phyloP scores from a whole-genome alignment of 2,888 invertebrate genomes.

The Apamea crenata region DNA sequence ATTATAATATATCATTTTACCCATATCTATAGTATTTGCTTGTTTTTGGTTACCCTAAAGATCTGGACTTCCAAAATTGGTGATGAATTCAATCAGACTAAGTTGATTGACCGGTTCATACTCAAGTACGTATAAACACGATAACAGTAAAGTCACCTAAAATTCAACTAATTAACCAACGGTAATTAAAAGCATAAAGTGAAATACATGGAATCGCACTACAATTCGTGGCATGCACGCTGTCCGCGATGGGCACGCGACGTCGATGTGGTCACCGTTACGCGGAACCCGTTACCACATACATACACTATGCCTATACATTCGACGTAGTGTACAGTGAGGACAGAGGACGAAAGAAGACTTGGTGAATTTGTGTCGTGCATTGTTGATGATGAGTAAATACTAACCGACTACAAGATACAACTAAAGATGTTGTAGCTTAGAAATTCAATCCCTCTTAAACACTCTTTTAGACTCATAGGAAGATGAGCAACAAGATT shows the following conservation, averaged over 20 bases:
- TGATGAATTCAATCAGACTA: not conserved
- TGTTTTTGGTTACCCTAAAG: not conserved
- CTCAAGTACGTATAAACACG: not conserved
- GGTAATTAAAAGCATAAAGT: slow-evolving; percentile 37
- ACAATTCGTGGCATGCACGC: slow-evolving; percentile 48
- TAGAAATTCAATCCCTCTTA: not conserved
- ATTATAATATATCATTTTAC: too few relatives aligned
- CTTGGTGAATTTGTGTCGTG: not conserved
- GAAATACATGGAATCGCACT: slow-evolving; percentile 46
- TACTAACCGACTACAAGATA: not conserved
- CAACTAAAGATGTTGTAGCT: not conserved
- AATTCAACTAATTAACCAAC: slow-evolving; percentile 14
- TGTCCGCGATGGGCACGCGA: slow-evolving; percentile 51
- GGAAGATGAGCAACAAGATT: not conserved
- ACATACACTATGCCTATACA: slow-evolving; percentile 25
- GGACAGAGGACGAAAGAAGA: not conserved
- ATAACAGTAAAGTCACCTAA: slow-evolving; percentile 9
- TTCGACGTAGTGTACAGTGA: slow-evolving; percentile 28
- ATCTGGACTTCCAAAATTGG: not conserved
- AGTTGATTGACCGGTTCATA: not conserved
- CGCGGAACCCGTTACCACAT: slow-evolving; percentile 62
- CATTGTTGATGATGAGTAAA: not conserved
- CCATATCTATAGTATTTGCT: not conserved
- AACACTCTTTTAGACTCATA: not conserved
- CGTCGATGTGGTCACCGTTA: slow-evolving; percentile 63